A percentile compares a stretch with the other conserved stretches of the same genome.
Conservation (phyloP, 2,888 invertebrate genomes). For the Hyposoter dolosus region DNA sequence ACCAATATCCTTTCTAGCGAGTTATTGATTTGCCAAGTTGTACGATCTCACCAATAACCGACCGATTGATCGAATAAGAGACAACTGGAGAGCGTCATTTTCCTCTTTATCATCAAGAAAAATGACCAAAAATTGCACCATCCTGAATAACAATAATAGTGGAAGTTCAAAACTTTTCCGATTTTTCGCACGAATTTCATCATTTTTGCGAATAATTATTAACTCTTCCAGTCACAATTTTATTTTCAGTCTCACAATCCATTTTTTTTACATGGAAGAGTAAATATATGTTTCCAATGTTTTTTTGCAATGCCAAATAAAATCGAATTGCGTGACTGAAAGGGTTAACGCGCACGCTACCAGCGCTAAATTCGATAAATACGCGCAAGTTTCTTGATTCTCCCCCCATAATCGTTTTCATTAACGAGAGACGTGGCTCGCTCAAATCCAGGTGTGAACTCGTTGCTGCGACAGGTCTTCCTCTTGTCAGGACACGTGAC, state of each 20-base stretch:
- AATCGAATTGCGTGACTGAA: no score
- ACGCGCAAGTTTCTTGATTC: conserved; percentile 4
- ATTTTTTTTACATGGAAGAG: no score
- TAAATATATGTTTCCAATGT: no score
- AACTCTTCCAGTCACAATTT: no score
- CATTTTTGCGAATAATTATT: background rate
- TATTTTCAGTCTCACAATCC: no score
- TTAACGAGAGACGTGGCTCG: conserved; percentile 11
- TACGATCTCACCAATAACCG: background rate
- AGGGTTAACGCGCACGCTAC: background rate
- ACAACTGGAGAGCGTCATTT: background rate
- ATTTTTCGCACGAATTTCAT: background rate
- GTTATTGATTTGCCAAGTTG: background rate
- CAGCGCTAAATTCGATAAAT: background rate
- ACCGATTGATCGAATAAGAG: background rate
- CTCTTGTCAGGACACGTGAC: conserved; percentile 80
- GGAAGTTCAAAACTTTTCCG: background rate
- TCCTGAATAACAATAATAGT: conserved; percentile 5
- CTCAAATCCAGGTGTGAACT: conserved; percentile 81
- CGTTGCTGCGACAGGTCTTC: conserved; percentile 77
- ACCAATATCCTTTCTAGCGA: background rate
- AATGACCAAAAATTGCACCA: background rate
- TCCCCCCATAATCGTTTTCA: background rate
- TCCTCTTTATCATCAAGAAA: conserved; percentile 37
- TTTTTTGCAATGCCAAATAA: no score